Percentiles rank a stretch among this genome's conserved stretches.
phyloP scores from a whole-genome alignment of 2,113 vertebrate species.

The Channa maculata region DNA sequence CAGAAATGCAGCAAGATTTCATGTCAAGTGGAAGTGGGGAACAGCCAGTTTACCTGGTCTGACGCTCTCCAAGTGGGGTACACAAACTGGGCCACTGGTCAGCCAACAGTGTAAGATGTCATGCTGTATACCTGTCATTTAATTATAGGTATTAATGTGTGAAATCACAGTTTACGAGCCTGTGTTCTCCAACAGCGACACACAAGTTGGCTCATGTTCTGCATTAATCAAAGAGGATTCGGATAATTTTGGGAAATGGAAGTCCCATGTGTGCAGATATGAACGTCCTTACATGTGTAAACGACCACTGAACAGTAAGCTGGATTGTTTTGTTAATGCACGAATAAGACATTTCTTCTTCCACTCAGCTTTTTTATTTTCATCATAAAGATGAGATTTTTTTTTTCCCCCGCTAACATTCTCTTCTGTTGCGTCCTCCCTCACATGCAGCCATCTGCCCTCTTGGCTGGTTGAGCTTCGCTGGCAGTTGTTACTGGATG shows the following conservation, averaged over 20 bases:
- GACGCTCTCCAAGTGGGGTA: slow-evolving; percentile 44
- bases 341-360: background rate
- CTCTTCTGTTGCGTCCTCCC: background rate
- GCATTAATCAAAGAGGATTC: slow-evolving; percentile 69
- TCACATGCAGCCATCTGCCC: slow-evolving; percentile 78
- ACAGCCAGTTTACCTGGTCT: slow-evolving; percentile 76
- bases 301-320: slow-evolving; percentile 81
- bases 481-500: slow-evolving; percentile 82
- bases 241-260: slow-evolving; percentile 78
- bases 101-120: slow-evolving; percentile 74
- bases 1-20: slow-evolving; percentile 83
- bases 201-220: slow-evolving; percentile 70
- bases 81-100: slow-evolving; percentile 70
- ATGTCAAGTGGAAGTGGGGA: slow-evolving; percentile 75
- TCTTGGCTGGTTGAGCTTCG: slow-evolving; percentile 80
- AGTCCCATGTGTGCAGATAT: slow-evolving; percentile 72
- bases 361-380: background rate
- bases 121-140: accelerated
- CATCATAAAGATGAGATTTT: background rate
- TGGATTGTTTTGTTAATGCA: background rate
- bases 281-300: slow-evolving; percentile 85
- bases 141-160: background rate
- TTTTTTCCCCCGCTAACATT: background rate
- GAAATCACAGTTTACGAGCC: background rate
- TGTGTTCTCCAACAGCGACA: slow-evolving; percentile 65